phyloP scores from a whole-genome alignment of 2,113 vertebrate genomes.

The Psettodes erumei region DNA sequence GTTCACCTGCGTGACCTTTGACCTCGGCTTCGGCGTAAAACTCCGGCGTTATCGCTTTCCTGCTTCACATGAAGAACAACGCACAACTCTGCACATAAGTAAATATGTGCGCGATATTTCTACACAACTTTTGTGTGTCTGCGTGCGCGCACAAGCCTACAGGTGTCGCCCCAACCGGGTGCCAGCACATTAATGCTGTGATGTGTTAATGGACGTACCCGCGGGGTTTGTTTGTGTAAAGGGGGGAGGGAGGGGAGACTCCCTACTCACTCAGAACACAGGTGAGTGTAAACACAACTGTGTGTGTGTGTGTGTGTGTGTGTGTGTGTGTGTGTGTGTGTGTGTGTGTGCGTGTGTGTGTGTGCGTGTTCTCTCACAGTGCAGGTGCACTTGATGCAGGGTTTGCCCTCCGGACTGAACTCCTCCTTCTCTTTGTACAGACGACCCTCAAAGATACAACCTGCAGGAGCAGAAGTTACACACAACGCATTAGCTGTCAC shows the following conservation, averaged over 20 bases:
- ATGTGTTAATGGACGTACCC: constrained; percentile 63
- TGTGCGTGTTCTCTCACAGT: constrained; percentile 82
- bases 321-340: too few species aligned
- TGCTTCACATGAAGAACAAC: background rate
- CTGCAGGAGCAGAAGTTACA: constrained; percentile 73
- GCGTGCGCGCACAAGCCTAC: constrained; percentile 34
- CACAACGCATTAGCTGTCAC: background rate
- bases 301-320: too few species aligned
- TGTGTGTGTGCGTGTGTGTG: constrained; percentile 20
- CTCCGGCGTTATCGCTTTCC: too few species aligned
- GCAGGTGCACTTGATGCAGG: constrained; percentile 93
- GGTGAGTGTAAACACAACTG: background rate
- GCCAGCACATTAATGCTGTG: constrained; percentile 53
- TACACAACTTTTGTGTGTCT: constrained; percentile 1
- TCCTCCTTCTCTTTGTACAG: constrained; percentile 93
- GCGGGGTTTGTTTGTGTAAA: constrained; percentile 49
- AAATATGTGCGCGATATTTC: background rate
- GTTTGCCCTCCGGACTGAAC: constrained; percentile 92
- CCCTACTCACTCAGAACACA: constrained; percentile 27
- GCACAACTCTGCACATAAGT: background rate
- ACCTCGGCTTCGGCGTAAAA: too few species aligned
- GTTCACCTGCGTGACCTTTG: too few species aligned
- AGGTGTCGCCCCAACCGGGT: constrained; percentile 20
- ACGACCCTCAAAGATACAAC: constrained; percentile 93
- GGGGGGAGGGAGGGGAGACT: constrained; percentile 1